A percentile compares a stretch with the other conserved stretches of the same genome.
phyloP scores from a whole-genome alignment of 1,140 invertebrate species.

The Rhyacophila brunnea region DNA sequence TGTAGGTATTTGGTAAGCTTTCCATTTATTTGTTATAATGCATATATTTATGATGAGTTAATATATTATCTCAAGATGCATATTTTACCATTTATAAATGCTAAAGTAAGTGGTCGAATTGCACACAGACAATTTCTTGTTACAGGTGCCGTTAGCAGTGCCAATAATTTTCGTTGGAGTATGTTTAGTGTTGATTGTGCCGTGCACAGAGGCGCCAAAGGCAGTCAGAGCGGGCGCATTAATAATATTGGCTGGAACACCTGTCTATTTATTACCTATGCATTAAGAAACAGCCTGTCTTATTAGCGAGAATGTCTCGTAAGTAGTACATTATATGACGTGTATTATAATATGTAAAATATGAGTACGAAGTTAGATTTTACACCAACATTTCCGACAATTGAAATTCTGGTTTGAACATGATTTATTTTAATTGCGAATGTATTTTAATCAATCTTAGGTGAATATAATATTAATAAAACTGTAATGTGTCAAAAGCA shows the following conservation, averaged over 20 bases:
- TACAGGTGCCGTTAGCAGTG: constrained; percentile 69
- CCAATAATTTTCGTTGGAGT: constrained; percentile 81
- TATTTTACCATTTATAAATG: too few relatives aligned
- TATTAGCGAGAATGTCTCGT: constrained; percentile 67
- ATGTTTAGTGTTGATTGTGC: constrained; percentile 78
- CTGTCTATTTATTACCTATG: constrained; percentile 82
- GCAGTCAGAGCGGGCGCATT: constrained; percentile 83
- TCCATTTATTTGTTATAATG: not conserved
- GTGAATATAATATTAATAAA: too few relatives aligned
- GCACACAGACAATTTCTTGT: too few relatives aligned
- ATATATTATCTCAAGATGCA: too few relatives aligned
- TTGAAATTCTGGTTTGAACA: not conserved
- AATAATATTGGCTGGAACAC: constrained; percentile 86
- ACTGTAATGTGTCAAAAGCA: too few relatives aligned
- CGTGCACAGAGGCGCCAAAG: constrained; percentile 72
- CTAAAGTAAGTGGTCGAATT: too few relatives aligned
- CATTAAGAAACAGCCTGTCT: constrained; percentile 71
- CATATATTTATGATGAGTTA: too few relatives aligned
- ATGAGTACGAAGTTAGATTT: constrained; percentile 10
- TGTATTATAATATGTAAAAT: constrained; percentile 1
- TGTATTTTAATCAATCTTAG: constrained; percentile 24
- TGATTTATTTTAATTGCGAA: constrained; percentile 21
- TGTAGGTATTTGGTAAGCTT: too few relatives aligned
- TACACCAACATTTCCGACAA: constrained; percentile 3
- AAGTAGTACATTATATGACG: constrained; percentile 44